Percentiles rank a stretch among this genome's conserved stretches.
phyloP scores from a whole-genome alignment of 2,888 invertebrate genomes.

The Nomada lathburiana region DNA sequence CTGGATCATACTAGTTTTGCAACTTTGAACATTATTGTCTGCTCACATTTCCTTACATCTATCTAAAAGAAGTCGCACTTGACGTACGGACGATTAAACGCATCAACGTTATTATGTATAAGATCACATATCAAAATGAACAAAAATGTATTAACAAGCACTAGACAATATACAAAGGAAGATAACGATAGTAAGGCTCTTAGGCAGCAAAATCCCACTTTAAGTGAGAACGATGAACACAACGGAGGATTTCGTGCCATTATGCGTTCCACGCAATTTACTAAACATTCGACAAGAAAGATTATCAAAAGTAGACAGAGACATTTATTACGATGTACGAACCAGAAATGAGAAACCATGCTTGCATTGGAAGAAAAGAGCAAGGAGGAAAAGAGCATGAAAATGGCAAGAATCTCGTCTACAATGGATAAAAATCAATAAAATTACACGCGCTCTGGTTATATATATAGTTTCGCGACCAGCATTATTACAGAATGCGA shows the following conservation, averaged over 20 bases:
- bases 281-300: neutral
- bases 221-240: slow-evolving; percentile 48
- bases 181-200: slow-evolving; percentile 21
- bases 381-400: neutral
- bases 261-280: slow-evolving; percentile 15
- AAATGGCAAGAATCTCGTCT: slow-evolving; percentile 19
- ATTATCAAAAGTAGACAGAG: neutral
- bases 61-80: slow-evolving; percentile 71
- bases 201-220: slow-evolving; percentile 47
- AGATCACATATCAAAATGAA: slow-evolving; percentile 29
- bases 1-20: slow-evolving; percentile 71
- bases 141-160: slow-evolving; percentile 21
- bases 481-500: too few relatives aligned
- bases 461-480: neutral
- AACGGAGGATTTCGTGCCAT: slow-evolving; percentile 30
- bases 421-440: neutral
- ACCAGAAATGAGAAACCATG: too few relatives aligned
- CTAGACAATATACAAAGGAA: slow-evolving; percentile 20
- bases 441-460: slow-evolving; percentile 19
- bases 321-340: neutral
- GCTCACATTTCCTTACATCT: slow-evolving; percentile 82
- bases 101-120: slow-evolving; percentile 24
- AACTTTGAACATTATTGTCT: slow-evolving; percentile 81
- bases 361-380: neutral
- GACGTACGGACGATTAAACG: slow-evolving; percentile 31